A percentile compares a stretch with the other conserved stretches of the same genome.
Evolutionary conservation across 2,888 invertebrate genomes (phyloP).

Genomic region (Pristionchus arcanus): DNA sequence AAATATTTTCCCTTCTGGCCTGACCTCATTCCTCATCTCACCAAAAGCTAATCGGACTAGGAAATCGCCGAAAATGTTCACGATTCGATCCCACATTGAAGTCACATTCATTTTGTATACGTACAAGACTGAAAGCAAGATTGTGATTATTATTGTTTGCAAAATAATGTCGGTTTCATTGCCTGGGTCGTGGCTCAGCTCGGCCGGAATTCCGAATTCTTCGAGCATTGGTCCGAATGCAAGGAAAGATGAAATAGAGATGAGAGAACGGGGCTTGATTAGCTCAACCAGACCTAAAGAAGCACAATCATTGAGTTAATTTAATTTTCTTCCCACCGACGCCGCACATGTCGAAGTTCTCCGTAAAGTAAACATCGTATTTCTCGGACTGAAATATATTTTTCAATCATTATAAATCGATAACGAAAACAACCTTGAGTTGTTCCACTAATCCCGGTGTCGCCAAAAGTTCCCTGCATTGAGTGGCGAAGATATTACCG

Average conservation of each 20-base stretch:
- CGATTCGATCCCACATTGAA: constrained; percentile 29
- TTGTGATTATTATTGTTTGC: not conserved
- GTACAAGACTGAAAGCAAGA: not conserved
- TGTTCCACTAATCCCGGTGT: constrained; percentile 11
- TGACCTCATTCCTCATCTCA: not conserved
- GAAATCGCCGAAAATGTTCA: not conserved
- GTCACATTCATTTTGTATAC: not conserved
- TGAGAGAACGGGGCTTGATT: constrained; percentile 27
- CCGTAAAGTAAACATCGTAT: not conserved
- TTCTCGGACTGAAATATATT: not conserved
- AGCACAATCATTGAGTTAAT: no score
- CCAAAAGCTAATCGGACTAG: not conserved
- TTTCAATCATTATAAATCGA: no score
- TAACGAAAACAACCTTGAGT: not conserved
- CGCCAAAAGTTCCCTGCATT: not conserved
- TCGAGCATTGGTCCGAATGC: not conserved
- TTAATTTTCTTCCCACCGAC: not conserved
- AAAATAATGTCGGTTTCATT: not conserved
- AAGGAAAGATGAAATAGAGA: not conserved
- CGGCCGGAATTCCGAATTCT: not conserved
- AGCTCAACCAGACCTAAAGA: not conserved
- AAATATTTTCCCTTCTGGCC: not conserved
- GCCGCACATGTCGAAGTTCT: constrained; percentile 29
- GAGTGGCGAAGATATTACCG: not conserved
- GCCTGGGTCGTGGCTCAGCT: constrained; percentile 18